Evolutionary conservation across 2,797 vertebrate species (phyloP).

Genomic region (Gymnothorax javanicus): DNA sequence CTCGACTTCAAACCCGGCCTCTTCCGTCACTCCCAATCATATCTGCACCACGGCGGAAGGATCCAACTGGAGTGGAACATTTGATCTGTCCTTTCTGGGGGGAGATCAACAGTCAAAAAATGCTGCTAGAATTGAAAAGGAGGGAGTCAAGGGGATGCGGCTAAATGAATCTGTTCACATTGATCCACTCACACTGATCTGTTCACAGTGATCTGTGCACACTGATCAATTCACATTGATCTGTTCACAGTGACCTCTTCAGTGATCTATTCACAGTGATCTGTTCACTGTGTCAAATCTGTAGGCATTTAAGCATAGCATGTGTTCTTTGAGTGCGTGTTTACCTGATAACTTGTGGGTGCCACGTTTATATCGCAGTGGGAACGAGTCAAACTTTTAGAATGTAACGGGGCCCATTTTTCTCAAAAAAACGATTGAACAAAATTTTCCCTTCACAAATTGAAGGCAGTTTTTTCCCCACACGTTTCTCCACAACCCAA

Average conservation of each 20-base stretch:
- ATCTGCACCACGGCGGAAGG: conserved; percentile 68
- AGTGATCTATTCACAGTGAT: background rate
- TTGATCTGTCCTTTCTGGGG: conserved; percentile 79
- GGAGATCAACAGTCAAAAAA: conserved; percentile 74
- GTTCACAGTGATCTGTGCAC: background rate
- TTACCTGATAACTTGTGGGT: background rate
- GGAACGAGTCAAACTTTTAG: background rate
- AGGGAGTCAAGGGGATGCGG: conserved; percentile 39
- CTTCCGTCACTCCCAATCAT: conserved; percentile 76
- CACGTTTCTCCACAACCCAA: background rate
- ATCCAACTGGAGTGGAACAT: conserved; percentile 75
- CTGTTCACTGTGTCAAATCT: conserved; percentile 30
- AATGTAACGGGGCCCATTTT: background rate
- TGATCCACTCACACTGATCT: background rate
- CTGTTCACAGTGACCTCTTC: background rate
- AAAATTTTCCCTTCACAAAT: background rate
- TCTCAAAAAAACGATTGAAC: background rate
- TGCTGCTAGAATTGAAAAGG: conserved; percentile 47
- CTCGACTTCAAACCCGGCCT: conserved; percentile 76
- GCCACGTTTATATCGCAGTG: background rate
- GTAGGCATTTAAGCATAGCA: conserved; percentile 24
- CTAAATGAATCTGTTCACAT: conserved; percentile 24
- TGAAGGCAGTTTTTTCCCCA: background rate
- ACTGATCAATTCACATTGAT: background rate
- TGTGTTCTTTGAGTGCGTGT: background rate